Percentiles rank a stretch among this genome's conserved stretches.
These are phyloP conservation scores for Hydrozoanthus tunicans DNA, from an alignment of 64 coral and sea anemone genomes.

Conservation along the genomic window DNA sequence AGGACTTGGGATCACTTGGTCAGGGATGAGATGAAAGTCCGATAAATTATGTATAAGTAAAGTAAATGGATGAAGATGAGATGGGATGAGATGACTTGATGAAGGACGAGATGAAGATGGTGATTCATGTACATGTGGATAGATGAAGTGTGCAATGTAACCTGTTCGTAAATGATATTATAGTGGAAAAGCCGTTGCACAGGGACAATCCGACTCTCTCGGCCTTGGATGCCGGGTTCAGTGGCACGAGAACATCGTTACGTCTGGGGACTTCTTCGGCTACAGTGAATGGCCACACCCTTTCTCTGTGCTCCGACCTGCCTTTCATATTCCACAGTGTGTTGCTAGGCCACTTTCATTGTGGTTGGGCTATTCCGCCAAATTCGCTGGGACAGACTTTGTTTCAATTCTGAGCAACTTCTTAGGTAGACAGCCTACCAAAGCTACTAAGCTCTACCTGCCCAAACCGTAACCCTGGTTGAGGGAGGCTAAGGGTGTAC, in stretches of 20 bases:
- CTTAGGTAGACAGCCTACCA: constrained; percentile 11
- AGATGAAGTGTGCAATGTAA: constrained; percentile 1
- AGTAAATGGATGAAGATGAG: neutral
- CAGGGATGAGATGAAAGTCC: neutral
- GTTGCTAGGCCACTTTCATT: neutral
- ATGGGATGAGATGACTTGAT: neutral
- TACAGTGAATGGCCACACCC: too few species aligned
- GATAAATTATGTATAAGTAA: neutral
- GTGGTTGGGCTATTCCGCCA: neutral
- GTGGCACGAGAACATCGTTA: neutral
- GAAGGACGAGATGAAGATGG: neutral
- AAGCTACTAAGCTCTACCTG: neutral
- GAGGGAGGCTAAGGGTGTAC: neutral
- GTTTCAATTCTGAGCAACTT: constrained; percentile 3
- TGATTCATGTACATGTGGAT: neutral
- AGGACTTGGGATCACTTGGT: neutral
- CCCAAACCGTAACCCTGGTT: neutral
- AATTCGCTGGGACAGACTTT: neutral
- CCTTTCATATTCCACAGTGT: constrained; percentile 7
- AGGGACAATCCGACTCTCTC: constrained; percentile 7
- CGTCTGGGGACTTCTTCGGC: neutral
- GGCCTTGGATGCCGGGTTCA: neutral
- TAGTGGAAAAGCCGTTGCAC: constrained; percentile 28
- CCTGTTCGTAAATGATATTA: constrained; percentile 20
- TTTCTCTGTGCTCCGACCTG: neutral